phyloP scores from a whole-genome alignment of 2,797 vertebrate species.

The Valencia hispanica region DNA sequence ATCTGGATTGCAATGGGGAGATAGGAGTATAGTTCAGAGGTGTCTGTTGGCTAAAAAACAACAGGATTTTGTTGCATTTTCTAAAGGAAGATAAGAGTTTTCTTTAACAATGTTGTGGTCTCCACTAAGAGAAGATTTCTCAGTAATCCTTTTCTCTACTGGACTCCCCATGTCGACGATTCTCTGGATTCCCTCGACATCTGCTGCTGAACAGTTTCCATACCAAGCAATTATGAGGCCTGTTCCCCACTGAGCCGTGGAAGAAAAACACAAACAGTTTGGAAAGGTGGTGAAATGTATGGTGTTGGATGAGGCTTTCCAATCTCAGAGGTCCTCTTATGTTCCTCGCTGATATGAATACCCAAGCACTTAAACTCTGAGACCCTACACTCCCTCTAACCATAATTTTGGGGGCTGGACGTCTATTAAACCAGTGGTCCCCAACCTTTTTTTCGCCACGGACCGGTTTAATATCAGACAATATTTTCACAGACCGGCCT shows the following conservation, averaged over 20 bases:
- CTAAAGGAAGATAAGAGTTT: not conserved
- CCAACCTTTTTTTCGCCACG: too few relatives aligned
- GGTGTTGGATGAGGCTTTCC: too few relatives aligned
- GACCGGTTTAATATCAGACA: too few relatives aligned
- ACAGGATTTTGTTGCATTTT: not conserved
- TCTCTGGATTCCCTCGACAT: conserved; percentile 1
- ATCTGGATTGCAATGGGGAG: not conserved
- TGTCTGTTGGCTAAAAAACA: not conserved
- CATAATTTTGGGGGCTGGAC: not conserved
- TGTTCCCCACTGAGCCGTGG: not conserved
- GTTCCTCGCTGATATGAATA: too few relatives aligned
- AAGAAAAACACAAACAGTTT: conserved; percentile 6
- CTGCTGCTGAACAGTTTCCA: conserved; percentile 3
- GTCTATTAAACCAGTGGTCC: too few relatives aligned
- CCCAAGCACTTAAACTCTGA: not conserved
- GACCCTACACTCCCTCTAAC: not conserved
- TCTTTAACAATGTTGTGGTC: not conserved
- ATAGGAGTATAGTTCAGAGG: not conserved
- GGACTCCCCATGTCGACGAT: not conserved
- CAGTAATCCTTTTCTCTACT: not conserved
- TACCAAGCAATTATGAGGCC: not conserved
- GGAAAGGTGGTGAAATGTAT: not conserved
- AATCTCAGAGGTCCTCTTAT: too few relatives aligned
- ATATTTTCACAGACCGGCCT: too few relatives aligned
- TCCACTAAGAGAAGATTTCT: not conserved